Evolutionary conservation across 2,113 vertebrate genomes (phyloP), one percentile per base, ranked within the genome.

Genomic region (Spea multiplicata): DNA sequence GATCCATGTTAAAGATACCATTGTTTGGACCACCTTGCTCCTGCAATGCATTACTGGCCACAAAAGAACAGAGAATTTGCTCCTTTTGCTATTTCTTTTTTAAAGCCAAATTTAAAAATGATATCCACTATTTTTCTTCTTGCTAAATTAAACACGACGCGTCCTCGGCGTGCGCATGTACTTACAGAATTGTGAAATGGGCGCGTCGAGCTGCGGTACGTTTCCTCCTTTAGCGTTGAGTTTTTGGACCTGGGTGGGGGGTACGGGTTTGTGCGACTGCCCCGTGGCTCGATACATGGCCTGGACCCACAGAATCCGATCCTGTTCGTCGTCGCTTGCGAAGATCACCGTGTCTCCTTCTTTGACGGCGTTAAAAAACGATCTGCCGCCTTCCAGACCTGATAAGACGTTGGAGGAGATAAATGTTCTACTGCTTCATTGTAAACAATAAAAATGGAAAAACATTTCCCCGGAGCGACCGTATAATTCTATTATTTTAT

Each of bases 181-280:
- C 97, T 95, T 94, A 99, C 97, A 99, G 92, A 99, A 99, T 89
- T 99, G 97, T 68, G 96, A 99, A 88, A 99, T 99, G 53, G 97
- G 97, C 3, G 97, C 97, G 0, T 99, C 97, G 10, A 99, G 90
- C 89, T 99, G 97, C 44, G 97, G 97, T 1, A 94, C 93, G 0
- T 94, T 95, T 79, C 96, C 92, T 81, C 96, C 94, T 88, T 95
- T 96, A 67, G 97, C 94, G 16, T 99, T 99, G 83, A 99, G 96
- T 82, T 99, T 99, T 90, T 99, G 97, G 83, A 99, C 96, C 90
- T 99, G 97, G 57, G 97, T 99, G 1, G 97, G 97, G 0, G 97
- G 96, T 50, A 99, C 90, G 5, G 97, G 97, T 86, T 99, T 99
- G 91, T 99, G 97, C 0, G 97, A 98, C 87, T 99, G 97, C 48